These are phyloP conservation scores for Chrosomus eos DNA, from an alignment of 2,797 vertebrate genomes.

Conservation along the genomic window DNA sequence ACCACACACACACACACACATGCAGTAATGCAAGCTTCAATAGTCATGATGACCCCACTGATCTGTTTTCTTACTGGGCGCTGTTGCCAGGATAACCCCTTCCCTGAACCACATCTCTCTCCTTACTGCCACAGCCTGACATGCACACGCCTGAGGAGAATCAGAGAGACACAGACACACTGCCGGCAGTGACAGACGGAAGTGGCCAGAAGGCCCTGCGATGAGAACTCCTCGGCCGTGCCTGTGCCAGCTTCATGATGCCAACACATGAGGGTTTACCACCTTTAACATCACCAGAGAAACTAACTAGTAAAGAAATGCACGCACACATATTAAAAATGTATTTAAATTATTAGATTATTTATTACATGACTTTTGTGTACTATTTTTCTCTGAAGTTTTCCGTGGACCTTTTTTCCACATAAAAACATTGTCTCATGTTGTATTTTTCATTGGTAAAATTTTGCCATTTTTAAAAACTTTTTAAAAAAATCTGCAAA, in stretches of 20 bases:
- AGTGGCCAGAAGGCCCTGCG: slow-evolving; percentile 30
- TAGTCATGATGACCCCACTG: slow-evolving; percentile 53
- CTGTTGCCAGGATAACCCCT: slow-evolving; percentile 65
- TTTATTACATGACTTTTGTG: neutral
- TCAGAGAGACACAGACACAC: slow-evolving; percentile 24
- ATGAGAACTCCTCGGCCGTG: neutral
- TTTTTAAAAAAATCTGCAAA: neutral
- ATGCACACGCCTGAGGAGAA: slow-evolving; percentile 16
- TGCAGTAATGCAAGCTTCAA: neutral
- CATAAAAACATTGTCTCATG: too few species aligned
- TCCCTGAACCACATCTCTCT: neutral
- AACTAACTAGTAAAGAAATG: neutral
- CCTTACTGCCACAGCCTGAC: neutral
- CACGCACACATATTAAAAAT: too few species aligned
- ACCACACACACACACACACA: slow-evolving; percentile 18
- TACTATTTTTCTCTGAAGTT: neutral
- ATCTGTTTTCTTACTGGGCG: slow-evolving; percentile 59
- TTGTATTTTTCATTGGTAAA: too few species aligned
- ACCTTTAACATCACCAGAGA: neutral
- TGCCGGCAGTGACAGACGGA: slow-evolving; percentile 23
- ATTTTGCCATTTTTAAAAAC: neutral
- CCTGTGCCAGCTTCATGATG: slow-evolving; percentile 6
- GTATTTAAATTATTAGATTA: neutral
- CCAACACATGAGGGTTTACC: neutral
- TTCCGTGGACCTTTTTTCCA: neutral